Conservation (phyloP, 2,797 vertebrate species). For the Siniperca undulata region DNA sequence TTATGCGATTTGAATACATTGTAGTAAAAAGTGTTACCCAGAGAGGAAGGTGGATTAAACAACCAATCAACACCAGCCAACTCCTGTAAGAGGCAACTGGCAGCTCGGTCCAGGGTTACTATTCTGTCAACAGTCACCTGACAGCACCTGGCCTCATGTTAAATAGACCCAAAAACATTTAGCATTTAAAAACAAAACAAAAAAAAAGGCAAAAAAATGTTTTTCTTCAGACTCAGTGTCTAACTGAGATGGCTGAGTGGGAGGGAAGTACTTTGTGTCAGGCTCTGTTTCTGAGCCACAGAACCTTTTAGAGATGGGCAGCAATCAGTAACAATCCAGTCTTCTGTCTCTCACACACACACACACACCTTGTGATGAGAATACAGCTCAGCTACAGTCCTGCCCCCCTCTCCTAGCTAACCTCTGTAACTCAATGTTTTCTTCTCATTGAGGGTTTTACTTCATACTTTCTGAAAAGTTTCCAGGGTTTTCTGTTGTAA, state of each 20-base stretch:
- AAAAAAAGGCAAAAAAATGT: conserved; percentile 21
- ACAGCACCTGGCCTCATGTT: conserved; percentile 14
- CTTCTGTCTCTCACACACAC: background rate
- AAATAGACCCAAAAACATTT: conserved; percentile 9
- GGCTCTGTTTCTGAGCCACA: conserved; percentile 22
- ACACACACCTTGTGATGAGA: conserved; percentile 17
- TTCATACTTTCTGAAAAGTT: background rate
- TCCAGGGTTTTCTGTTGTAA: background rate
- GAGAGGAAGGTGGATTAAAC: conserved; percentile 14
- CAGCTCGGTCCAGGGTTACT: background rate
- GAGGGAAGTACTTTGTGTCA: conserved; percentile 24
- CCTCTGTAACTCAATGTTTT: background rate
- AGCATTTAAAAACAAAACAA: conserved; percentile 43
- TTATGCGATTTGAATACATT: background rate
- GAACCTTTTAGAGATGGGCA: conserved; percentile 22
- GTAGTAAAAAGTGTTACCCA: background rate
- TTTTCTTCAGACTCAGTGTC: background rate
- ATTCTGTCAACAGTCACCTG: conserved; percentile 5
- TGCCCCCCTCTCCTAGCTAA: background rate
- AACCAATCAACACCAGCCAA: background rate
- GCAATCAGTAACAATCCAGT: conserved; percentile 25
- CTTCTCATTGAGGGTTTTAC: background rate
- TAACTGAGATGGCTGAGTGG: background rate
- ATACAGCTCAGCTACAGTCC: conserved; percentile 1
- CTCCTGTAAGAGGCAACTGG: conserved; percentile 4